Conservation (phyloP, 2,113 vertebrate genomes). For the Zingel zingel region DNA sequence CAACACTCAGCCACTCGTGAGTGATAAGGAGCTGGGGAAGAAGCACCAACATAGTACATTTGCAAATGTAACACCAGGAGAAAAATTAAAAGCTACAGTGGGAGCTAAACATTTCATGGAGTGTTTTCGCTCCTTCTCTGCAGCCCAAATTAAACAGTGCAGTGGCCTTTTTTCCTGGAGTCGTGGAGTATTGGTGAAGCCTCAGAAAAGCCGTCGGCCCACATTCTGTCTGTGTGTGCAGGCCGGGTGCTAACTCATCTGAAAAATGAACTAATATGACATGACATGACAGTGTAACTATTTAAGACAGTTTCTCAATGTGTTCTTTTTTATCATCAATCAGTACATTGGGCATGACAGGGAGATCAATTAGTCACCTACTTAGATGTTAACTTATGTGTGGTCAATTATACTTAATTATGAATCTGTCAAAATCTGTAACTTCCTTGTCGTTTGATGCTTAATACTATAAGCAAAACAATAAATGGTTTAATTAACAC, state of each 20-base stretch:
- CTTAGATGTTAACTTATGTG: conserved; percentile 76
- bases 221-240: conserved; percentile 18
- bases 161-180: conserved; percentile 15
- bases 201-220: conserved; percentile 36
- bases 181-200: conserved; percentile 22
- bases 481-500: conserved; percentile 54
- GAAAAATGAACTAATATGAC: conserved; percentile 68
- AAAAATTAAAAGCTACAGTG: conserved; percentile 58
- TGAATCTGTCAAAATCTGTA: conserved; percentile 68
- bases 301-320: conserved; percentile 64
- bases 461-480: conserved; percentile 63
- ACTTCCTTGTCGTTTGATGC: conserved; percentile 62
- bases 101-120: conserved; percentile 41
- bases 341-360: conserved; percentile 64
- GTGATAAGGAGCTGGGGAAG: conserved; percentile 82
- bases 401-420: conserved; percentile 77
- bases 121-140: conserved; percentile 6
- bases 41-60: conserved; percentile 76
- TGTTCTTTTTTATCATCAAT: conserved; percentile 68
- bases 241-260: conserved; percentile 42
- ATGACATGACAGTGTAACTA: conserved; percentile 64
- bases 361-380: conserved; percentile 70
- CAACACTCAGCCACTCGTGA: conserved; percentile 87
- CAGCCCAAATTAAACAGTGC: conserved; percentile 24
- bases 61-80: conserved; percentile 70